These are phyloP conservation scores for Muraenolepis orangiensis DNA, from an alignment of 2,797 vertebrate genomes.

Conservation along the genomic window DNA sequence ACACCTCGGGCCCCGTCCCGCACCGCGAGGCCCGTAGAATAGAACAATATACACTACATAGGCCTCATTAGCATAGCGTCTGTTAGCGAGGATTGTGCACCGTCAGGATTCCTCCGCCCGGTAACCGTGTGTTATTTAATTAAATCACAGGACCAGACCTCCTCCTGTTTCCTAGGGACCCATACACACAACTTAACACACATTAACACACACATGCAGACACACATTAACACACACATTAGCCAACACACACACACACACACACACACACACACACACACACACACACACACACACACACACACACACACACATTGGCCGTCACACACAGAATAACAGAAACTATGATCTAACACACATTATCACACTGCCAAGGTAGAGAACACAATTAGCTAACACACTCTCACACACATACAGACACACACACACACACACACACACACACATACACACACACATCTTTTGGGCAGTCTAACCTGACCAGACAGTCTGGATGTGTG, in stretches of 20 bases:
- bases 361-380: not conserved
- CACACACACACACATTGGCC: not conserved
- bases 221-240: not conserved
- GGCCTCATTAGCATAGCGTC: constrained; percentile 1
- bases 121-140: constrained; percentile 62
- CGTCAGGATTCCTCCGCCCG: constrained; percentile 35
- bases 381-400: not conserved
- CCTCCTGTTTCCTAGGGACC: too few species aligned
- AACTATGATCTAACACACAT: not conserved
- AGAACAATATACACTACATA: not conserved
- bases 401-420: not conserved
- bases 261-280: not conserved
- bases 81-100: constrained; percentile 38
- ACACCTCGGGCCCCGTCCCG: constrained; percentile 39
- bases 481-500: too few species aligned
- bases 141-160: too few species aligned
- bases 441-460: too few species aligned
- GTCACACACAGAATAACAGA: not conserved
- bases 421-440: not conserved
- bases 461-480: too few species aligned
- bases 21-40: constrained; percentile 15
- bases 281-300: not conserved
- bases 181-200: not conserved
- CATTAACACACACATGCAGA: not conserved
- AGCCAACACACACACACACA: not conserved